A percentile compares a stretch with the other conserved stretches of the same genome.
Evolutionary conservation across 2,113 vertebrate species (phyloP).

Genomic region (Pteropus alecto): DNA sequence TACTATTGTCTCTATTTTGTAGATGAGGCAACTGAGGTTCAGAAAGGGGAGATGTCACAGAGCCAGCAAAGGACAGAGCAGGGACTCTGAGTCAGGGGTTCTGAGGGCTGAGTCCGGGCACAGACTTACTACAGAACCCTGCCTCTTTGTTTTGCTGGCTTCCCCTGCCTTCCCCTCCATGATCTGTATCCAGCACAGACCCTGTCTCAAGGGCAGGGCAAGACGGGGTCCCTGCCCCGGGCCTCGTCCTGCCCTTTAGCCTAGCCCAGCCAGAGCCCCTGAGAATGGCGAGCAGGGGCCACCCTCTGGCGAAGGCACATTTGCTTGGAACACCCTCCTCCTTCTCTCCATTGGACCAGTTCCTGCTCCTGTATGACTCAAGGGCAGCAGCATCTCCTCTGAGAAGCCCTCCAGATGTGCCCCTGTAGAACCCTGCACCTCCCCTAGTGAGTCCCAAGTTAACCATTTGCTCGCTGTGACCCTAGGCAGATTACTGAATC

Average conservation of each 20-base stretch:
- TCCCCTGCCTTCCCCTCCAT: neutral
- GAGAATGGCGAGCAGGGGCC: neutral
- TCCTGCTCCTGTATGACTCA: neutral
- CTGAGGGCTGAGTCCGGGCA: neutral
- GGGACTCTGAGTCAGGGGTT: neutral
- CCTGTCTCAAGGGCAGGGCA: too few relatives aligned
- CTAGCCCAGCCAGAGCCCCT: neutral
- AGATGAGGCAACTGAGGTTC: neutral
- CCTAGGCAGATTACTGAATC: neutral
- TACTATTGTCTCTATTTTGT: neutral
- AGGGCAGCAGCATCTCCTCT: neutral
- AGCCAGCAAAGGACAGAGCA: neutral
- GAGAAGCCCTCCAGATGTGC: neutral
- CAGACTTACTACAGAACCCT: neutral
- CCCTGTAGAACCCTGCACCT: neutral
- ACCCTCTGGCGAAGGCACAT: neutral
- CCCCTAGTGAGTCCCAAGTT: neutral
- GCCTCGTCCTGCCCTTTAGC: neutral
- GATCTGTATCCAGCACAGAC: neutral
- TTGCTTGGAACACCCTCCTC: neutral
- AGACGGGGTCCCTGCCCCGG: neutral
- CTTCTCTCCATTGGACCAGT: neutral
- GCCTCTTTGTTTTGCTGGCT: neutral
- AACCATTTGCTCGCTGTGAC: neutral
- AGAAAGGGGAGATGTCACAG: neutral